A percentile compares a stretch with the other conserved stretches of the same genome.
phyloP scores from a whole-genome alignment of 2,797 vertebrate genomes.

The Esox lucius region DNA sequence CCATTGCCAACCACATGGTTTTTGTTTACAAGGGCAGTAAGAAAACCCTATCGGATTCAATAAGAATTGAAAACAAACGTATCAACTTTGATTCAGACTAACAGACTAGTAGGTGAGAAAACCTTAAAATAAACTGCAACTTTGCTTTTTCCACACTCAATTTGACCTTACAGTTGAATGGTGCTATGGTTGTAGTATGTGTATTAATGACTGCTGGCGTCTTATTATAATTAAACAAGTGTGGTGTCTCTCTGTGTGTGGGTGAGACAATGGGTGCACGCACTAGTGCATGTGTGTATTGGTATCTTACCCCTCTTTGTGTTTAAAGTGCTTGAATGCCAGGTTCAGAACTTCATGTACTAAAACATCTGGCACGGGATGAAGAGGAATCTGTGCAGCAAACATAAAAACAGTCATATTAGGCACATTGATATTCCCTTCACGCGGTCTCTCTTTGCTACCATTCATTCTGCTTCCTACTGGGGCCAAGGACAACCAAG shows the following conservation, averaged over 20 bases:
- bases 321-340: slow-evolving; percentile 99
- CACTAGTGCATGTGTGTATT: background rate
- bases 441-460: slow-evolving; percentile 31
- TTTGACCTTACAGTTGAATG: too few relatives aligned
- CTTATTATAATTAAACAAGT: too few relatives aligned
- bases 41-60: too few relatives aligned
- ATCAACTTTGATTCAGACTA: too few relatives aligned
- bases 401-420: slow-evolving; percentile 56
- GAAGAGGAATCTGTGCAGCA: slow-evolving; percentile 93
- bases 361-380: slow-evolving; percentile 98
- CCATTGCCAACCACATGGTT: too few relatives aligned
- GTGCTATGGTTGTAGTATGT: too few relatives aligned
- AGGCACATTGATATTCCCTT: slow-evolving; percentile 42
- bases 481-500: slow-evolving; percentile 61
- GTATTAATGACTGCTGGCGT: too few relatives aligned
- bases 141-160: too few relatives aligned
- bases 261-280: slow-evolving; percentile 15
- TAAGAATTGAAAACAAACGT: too few relatives aligned
- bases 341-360: slow-evolving; percentile 99
- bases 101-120: too few relatives aligned
- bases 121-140: too few relatives aligned
- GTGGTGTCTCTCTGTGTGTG: background rate
- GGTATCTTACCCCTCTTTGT: slow-evolving; percentile 95
- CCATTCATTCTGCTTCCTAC: slow-evolving; percentile 51
- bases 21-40: too few relatives aligned